These are phyloP conservation scores for Arion vulgaris DNA, from an alignment of 1,140 invertebrate genomes.

Conservation along the genomic window DNA sequence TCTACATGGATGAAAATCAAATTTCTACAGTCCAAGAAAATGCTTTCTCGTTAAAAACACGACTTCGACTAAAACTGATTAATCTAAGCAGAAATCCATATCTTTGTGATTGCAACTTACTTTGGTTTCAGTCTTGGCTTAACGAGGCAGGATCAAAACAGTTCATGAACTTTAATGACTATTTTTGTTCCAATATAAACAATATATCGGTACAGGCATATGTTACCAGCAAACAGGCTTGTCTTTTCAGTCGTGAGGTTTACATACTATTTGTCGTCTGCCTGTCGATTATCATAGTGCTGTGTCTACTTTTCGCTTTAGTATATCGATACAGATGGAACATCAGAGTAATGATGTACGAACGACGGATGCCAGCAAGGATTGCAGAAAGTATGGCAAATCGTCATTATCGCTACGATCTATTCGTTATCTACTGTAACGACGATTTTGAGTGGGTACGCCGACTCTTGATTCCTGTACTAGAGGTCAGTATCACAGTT, in stretches of 20 bases:
- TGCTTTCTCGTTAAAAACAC: slow-evolving; percentile 10
- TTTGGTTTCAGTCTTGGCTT: slow-evolving; percentile 30
- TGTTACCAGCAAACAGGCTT: neutral
- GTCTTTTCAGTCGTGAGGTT: slow-evolving; percentile 4
- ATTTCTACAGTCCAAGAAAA: neutral
- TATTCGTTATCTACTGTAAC: slow-evolving; percentile 33
- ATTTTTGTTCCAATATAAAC: neutral
- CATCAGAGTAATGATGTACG: slow-evolving; percentile 22
- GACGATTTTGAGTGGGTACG: slow-evolving; percentile 26
- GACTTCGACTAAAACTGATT: neutral
- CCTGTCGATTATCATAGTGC: slow-evolving; percentile 22
- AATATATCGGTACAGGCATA: neutral
- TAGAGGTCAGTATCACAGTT: slow-evolving; percentile 34
- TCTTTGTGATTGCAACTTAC: slow-evolving; percentile 27
- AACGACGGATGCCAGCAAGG: neutral
- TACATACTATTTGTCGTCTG: slow-evolving; percentile 31
- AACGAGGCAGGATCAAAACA: neutral
- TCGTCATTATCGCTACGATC: neutral
- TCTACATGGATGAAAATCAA: slow-evolving; percentile 9
- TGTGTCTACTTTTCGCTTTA: slow-evolving; percentile 9
- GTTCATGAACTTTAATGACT: neutral
- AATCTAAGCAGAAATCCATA: slow-evolving; percentile 13
- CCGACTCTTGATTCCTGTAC: neutral
- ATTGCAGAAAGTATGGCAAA: neutral
- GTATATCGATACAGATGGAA: slow-evolving; percentile 23